Evolutionary conservation across 1,140 invertebrate species (phyloP).

Genomic region (Lepidotrigona ventralis): DNA sequence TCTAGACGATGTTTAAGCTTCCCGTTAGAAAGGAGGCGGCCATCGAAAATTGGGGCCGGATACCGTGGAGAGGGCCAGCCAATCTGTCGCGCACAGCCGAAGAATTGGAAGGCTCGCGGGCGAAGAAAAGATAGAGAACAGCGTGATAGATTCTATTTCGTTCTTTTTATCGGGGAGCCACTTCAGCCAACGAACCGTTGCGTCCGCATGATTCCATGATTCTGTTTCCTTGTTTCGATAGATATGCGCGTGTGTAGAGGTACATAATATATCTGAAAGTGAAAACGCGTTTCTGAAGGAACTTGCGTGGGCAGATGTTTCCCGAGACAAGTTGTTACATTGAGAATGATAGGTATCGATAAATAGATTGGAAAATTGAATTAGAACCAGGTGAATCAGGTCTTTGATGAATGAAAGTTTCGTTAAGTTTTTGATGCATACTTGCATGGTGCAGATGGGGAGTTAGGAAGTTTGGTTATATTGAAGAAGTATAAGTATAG

Average conservation of each 20-base stretch:
- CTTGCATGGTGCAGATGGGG: neutral
- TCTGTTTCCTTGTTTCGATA: neutral
- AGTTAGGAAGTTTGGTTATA: neutral
- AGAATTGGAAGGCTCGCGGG: conserved; percentile 25
- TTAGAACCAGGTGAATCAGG: neutral
- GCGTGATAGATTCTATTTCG: neutral
- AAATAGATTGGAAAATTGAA: neutral
- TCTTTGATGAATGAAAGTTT: neutral
- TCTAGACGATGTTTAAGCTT: conserved; percentile 66
- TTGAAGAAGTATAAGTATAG: neutral
- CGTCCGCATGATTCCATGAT: neutral
- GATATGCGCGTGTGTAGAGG: neutral
- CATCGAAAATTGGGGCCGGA: conserved; percentile 67
- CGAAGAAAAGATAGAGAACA: conserved; percentile 34
- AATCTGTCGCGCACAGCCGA: conserved; percentile 62
- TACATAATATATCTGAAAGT: neutral
- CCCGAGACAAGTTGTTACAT: neutral
- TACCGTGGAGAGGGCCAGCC: conserved; percentile 64
- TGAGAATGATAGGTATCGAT: neutral
- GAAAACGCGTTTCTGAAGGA: neutral
- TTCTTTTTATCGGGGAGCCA: neutral
- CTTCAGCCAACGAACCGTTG: conserved; percentile 12
- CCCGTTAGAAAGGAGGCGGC: conserved; percentile 61
- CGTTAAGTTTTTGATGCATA: neutral
- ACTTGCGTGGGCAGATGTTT: conserved; percentile 21